These are phyloP conservation scores for Antheraea pernyi DNA, from an alignment of 1,140 invertebrate species.

Conservation along the genomic window DNA sequence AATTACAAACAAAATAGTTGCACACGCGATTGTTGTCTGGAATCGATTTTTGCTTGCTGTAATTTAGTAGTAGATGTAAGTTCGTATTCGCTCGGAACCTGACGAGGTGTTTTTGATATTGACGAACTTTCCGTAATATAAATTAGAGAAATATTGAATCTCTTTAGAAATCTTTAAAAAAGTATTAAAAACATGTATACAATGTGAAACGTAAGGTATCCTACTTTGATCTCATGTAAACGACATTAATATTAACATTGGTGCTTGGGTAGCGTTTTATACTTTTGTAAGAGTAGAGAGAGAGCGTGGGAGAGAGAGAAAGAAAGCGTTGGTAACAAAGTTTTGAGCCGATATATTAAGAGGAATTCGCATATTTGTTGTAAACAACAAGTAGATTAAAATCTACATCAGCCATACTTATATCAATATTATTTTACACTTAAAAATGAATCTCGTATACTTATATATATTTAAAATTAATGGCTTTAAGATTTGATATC, in stretches of 20 bases:
- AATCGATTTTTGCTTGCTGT: too few species aligned
- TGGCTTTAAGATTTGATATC: too few species aligned
- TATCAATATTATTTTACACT: too few species aligned
- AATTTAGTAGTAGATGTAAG: neutral
- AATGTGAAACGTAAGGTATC: conserved; percentile 30
- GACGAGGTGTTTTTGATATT: neutral
- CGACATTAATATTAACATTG: conserved; percentile 29
- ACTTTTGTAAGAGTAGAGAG: conserved; percentile 15
- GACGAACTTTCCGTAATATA: neutral
- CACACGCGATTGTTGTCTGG: too few species aligned
- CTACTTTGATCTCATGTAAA: conserved; percentile 45
- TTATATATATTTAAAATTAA: too few species aligned
- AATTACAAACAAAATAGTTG: too few species aligned
- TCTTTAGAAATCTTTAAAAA: conserved; percentile 15
- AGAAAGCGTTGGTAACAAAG: neutral
- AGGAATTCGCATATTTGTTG: too few species aligned
- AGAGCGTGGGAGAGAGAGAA: neutral
- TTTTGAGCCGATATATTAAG: neutral
- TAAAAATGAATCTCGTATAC: too few species aligned
- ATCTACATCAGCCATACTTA: too few species aligned
- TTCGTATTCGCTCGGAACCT: neutral
- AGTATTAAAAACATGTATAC: conserved; percentile 12
- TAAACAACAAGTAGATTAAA: too few species aligned
- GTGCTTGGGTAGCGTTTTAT: conserved; percentile 47
- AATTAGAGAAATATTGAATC: conserved; percentile 20